Evolutionary conservation across 2,113 vertebrate species (phyloP).

Genomic region (Clarias magur): DNA sequence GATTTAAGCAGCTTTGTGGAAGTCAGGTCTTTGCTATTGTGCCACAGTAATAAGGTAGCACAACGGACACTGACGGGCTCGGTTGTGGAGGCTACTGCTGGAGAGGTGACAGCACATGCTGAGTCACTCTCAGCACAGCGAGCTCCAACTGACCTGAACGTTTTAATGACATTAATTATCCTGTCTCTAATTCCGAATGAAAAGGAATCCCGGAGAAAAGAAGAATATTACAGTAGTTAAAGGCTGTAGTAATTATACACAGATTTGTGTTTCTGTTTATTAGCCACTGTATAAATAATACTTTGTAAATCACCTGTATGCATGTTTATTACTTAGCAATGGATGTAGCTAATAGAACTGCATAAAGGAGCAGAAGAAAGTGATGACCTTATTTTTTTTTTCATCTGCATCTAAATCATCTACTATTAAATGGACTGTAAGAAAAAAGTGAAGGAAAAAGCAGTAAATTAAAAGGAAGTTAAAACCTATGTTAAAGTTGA

Average conservation of each 20-base stretch:
- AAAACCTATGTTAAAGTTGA: not conserved
- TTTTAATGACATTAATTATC: not conserved
- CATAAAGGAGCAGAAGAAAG: not conserved
- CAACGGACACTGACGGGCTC: not conserved
- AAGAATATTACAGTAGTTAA: not conserved
- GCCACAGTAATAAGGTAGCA: conserved; percentile 7
- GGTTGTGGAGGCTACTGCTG: not conserved
- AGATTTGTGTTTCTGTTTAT: not conserved
- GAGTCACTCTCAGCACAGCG: not conserved
- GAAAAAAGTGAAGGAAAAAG: not conserved
- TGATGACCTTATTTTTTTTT: not conserved
- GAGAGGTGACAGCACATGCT: conserved; percentile 18
- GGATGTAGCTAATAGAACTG: not conserved
- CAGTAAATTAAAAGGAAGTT: not conserved
- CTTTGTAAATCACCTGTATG: not conserved
- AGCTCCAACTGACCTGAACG: not conserved
- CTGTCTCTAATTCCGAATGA: not conserved
- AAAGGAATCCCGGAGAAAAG: not conserved
- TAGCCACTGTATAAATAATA: not conserved
- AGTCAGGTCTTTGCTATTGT: conserved; percentile 54
- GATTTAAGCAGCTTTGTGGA: conserved; percentile 65
- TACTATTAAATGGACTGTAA: not conserved
- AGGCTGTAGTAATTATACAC: not conserved
- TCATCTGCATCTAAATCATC: not conserved
- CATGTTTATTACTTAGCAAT: not conserved